phyloP scores from a whole-genome alignment of 2,797 vertebrate species.

The Babyrousa celebensis region DNA sequence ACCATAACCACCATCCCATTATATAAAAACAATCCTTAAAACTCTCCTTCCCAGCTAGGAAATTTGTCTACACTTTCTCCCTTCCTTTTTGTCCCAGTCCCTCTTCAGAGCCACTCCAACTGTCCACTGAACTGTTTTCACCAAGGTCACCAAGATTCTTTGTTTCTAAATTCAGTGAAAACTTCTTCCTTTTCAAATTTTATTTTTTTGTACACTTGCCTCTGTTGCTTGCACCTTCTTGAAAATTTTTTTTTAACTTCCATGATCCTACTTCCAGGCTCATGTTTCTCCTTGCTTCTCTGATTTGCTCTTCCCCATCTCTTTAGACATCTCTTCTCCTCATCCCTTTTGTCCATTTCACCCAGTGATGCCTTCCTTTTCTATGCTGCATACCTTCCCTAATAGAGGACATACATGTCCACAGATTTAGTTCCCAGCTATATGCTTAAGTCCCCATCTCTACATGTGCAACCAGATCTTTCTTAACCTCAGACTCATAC shows the following conservation, averaged over 20 bases:
- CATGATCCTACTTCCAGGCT: not conserved
- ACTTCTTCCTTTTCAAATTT: not conserved
- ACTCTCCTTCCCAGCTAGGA: not conserved
- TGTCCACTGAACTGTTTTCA: conserved; percentile 16
- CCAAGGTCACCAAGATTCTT: not conserved
- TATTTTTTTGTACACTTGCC: not conserved
- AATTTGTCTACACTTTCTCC: not conserved
- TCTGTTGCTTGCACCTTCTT: conserved; percentile 6
- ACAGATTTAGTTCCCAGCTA: not conserved
- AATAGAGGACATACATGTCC: not conserved
- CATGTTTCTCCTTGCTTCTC: not conserved
- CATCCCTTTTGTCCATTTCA: not conserved
- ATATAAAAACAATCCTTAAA: not conserved
- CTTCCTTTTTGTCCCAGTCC: not conserved
- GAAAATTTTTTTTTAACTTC: not conserved
- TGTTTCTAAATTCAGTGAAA: conserved; percentile 32
- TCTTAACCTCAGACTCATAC: not conserved
- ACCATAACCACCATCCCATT: not conserved
- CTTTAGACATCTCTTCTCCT: not conserved
- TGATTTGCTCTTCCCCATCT: not conserved
- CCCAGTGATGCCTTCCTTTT: not conserved
- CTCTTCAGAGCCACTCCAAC: not conserved
- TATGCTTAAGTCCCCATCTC: not conserved
- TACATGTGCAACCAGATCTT: not conserved
- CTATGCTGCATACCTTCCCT: not conserved